Conservation (phyloP, 2,888 invertebrate species). For the Teleogryllus oceanicus region DNA sequence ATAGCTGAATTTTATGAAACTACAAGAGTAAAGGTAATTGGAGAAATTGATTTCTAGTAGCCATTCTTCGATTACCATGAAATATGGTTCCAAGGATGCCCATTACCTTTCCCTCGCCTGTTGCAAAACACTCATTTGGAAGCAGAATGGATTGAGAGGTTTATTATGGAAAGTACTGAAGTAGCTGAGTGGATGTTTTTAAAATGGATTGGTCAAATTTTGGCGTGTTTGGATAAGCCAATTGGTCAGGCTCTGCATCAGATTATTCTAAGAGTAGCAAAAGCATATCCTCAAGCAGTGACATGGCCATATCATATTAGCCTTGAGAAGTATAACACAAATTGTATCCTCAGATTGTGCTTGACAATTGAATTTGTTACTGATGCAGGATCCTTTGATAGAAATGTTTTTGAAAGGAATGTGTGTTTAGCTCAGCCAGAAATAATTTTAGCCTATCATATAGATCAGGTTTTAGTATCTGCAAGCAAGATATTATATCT, state of each 20-base stretch:
- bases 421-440: conserved; percentile 50
- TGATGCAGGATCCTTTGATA: conserved; percentile 42
- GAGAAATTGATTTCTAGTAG: conserved; percentile 38
- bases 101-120: conserved; percentile 62
- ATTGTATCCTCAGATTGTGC: background rate
- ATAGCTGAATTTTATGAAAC: background rate
- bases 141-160: conserved; percentile 43
- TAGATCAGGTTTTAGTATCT: conserved; percentile 42
- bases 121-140: conserved; percentile 50
- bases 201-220: conserved; percentile 64
- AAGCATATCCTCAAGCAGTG: conserved; percentile 59
- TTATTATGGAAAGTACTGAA: conserved; percentile 46
- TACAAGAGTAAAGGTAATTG: background rate
- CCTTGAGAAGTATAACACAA: conserved; percentile 45
- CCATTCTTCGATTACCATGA: conserved; percentile 59
- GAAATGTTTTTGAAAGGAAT: conserved; percentile 50
- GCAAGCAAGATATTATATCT: background rate
- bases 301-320: conserved; percentile 52
- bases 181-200: conserved; percentile 68
- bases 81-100: conserved; percentile 56
- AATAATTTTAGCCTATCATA: conserved; percentile 45
- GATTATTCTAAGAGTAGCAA: conserved; percentile 50
- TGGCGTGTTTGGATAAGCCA: conserved; percentile 52
- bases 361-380: conserved; percentile 31
- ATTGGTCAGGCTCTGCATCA: conserved; percentile 43